phyloP scores from a whole-genome alignment of 2,113 vertebrate species.

The Gymnobelideus leadbeateri region DNA sequence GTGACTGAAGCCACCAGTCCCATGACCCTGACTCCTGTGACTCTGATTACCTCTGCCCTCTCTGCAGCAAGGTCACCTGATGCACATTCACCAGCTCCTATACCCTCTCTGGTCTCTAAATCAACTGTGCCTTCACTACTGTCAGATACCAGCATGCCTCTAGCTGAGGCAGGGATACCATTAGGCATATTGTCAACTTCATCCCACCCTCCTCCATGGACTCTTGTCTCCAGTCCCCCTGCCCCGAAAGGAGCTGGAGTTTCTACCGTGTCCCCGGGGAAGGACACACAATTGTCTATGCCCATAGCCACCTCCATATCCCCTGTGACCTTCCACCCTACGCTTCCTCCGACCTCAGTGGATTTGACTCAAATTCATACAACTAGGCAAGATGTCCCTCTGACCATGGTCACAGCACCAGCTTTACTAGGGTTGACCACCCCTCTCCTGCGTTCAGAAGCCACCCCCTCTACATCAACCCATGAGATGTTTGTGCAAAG shows the following conservation, averaged over 20 bases:
- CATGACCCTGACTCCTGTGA: neutral
- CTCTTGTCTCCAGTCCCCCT: conserved; percentile 52
- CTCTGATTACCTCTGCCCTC: neutral
- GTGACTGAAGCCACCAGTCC: neutral
- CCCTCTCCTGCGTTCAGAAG: neutral
- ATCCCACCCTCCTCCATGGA: neutral
- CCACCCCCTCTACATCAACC: neutral
- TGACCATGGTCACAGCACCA: neutral
- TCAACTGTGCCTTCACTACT: conserved; percentile 49
- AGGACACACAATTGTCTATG: conserved; percentile 8
- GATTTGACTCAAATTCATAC: neutral
- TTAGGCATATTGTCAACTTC: neutral
- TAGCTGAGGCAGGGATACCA: conserved; percentile 75
- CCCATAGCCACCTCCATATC: neutral
- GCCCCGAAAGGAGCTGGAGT: conserved; percentile 29
- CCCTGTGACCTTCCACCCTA: neutral
- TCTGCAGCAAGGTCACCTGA: neutral
- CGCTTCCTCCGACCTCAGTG: neutral
- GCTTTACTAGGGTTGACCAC: neutral
- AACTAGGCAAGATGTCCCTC: neutral
- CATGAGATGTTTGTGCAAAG: neutral
- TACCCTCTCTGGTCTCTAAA: conserved; percentile 4
- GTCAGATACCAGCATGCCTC: conserved; percentile 68
- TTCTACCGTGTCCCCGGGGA: neutral
- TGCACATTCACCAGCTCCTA: neutral